Conservation (phyloP, 2,113 vertebrate species). For the Platycercus adscitus region DNA sequence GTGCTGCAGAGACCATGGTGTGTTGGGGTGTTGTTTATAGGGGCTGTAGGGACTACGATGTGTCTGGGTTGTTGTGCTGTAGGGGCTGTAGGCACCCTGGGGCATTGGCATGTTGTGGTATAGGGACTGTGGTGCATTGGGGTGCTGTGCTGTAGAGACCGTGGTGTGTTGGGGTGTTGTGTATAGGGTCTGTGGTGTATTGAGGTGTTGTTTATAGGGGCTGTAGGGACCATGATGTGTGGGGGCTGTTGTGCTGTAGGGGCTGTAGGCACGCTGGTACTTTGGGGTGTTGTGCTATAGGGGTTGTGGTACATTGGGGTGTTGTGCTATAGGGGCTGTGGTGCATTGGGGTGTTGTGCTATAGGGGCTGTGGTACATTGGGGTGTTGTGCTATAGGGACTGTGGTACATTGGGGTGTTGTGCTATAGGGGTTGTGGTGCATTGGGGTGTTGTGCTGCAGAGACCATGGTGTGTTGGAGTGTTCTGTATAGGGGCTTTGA, state of each 20-base stretch:
- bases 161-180: too few species aligned
- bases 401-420: too few species aligned
- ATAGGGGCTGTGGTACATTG: background rate
- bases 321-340: fast-evolving
- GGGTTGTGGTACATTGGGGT: fast-evolving
- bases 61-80: background rate
- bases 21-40: too few species aligned
- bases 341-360: fast-evolving
- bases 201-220: fast-evolving
- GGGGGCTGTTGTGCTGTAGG: background rate
- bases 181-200: too few species aligned
- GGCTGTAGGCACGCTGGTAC: too few species aligned
- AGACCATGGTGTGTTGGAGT: fast-evolving
- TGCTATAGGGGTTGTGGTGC: fast-evolving
- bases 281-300: background rate
- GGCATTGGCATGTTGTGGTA: background rate
- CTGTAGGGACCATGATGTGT: fast-evolving
- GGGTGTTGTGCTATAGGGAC: too few species aligned
- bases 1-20: background rate
- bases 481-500: background rate
- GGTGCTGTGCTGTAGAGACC: too few species aligned
- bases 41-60: background rate
- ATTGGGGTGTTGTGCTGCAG: background rate
- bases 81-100: too few species aligned
- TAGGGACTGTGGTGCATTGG: too few species aligned